Evolutionary conservation across 2,888 invertebrate genomes (phyloP), one percentile per base, ranked within the genome.

Genomic region (Trissoscelio sp.): DNA sequence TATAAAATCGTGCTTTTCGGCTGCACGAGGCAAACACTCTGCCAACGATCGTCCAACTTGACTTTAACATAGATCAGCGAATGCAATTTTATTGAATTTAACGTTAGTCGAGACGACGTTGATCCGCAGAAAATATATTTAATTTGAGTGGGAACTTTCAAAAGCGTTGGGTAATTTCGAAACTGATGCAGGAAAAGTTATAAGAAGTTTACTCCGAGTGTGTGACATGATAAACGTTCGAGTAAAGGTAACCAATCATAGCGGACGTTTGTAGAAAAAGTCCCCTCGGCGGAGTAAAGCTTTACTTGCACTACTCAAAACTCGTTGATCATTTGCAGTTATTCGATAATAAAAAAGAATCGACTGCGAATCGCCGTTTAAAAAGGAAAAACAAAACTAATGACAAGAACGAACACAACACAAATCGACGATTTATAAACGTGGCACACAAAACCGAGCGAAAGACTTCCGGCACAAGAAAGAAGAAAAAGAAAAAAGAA

Each of bases 171-270:
- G 53, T 60, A 60, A 72, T 72, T 60, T 72, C 60, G 14, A 74
- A 53, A 64, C 55, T 42, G 55, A 55, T 62, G 34, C 44, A 48
- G 55, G 28, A 72, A 72, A 72, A 60, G 48, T 72, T 72, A 46
- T 37, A 48, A 48, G 39, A 72, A 72, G 58, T 72, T 72, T 53
- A 39, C 64, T 57, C 12, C 12, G 22, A 55, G 28, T 55, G 14
- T 57, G 46, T 46, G 62, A 64, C 64, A 64, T 64, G 51, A 73
- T 55, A 64, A 64, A 74, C 55, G 73, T 64, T 46, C 34, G 5
- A 72, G 18, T 12, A 58, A 70, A 46, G 37, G 58, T 18, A 48
- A 72, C 72, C 39, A 60, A 60, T 60, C 72, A 72, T 70, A 57
- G 48, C n/a, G 14, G 58, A 48, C 44, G 70, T 57, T 44, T 7